Evolutionary conservation across 2,113 vertebrate species (phyloP), one percentile per base, ranked within the genome.

Genomic region (Bujurquina vittata): DNA sequence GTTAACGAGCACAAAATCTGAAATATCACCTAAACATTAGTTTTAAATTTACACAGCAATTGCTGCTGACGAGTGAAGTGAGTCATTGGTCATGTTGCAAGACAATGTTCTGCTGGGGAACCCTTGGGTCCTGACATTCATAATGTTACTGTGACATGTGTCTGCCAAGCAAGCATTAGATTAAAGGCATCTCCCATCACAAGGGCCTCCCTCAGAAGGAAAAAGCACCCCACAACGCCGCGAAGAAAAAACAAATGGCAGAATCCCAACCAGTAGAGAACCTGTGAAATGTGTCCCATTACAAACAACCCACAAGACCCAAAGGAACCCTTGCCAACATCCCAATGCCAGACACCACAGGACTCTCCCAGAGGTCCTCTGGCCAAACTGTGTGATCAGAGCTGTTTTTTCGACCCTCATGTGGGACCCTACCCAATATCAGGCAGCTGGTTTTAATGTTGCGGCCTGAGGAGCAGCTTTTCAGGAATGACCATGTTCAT

Each of bases 1-100:
- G 23, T 62, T 26, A 73, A 85, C 52, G 7, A 65, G 43, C 58
- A 88, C 75, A 77, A 4, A 75, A 20, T 35, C 72, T 52, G 40
- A 83, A 61, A 73, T 22, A 52, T 75, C 35, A 33, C 60, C 43
- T 72, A 33, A 52, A 72, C 65, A 69, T 35, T 80, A 62, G 59
- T 59, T 83, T 72, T 49, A 58, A 31, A 72, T 74, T 81, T 73
- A 60, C 54, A 37, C 62, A 77, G 55, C 37, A 62, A 23, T 79
- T 23, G 62, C 26, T 60, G 43, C 46, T 54, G 23, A 72, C 46
- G 31, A 46, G 46, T 72, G 26, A 72, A 52, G 46, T 31, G 46
- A 72, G 11, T 31, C 46, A 72, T 54, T 7, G 2, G 46, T 54
- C 10, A 52, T 1, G 0, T 54, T 31, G 52, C 67, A 54, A 54